A percentile compares a stretch with the other conserved stretches of the same genome.
Conservation (phyloP, 2,797 vertebrate genomes). For the Rhinogobio ventralis region DNA sequence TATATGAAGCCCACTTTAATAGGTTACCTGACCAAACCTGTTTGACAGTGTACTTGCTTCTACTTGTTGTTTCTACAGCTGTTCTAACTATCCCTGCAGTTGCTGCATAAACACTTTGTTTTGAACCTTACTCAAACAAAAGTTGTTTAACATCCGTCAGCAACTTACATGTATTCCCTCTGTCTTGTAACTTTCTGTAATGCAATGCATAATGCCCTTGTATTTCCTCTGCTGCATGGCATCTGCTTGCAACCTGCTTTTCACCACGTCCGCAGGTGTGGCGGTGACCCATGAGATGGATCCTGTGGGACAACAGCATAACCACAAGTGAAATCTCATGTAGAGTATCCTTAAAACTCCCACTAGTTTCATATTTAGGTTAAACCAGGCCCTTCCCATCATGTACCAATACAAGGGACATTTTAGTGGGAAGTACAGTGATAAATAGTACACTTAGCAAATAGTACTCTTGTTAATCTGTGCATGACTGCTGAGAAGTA, state of each 20-base stretch:
- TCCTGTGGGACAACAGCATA: constrained; percentile 74
- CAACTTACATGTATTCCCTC: constrained; percentile 91
- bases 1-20: neutral
- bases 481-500: neutral
- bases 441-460: neutral
- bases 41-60: neutral
- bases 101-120: neutral
- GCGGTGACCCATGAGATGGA: constrained; percentile 94
- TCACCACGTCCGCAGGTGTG: constrained; percentile 94
- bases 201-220: constrained; percentile 89
- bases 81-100: neutral
- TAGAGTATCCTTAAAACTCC: neutral
- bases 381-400: neutral
- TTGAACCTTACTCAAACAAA: neutral
- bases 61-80: neutral
- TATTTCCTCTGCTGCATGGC: constrained; percentile 87
- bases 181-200: constrained; percentile 87
- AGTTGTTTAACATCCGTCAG: neutral
- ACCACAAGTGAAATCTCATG: neutral
- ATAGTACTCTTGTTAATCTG: neutral
- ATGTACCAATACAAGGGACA: too few relatives aligned
- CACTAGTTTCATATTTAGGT: neutral
- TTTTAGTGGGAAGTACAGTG: neutral
- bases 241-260: constrained; percentile 96
- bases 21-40: neutral